phyloP scores from a whole-genome alignment of 2,797 vertebrate species.

The Dermochelys coriacea region DNA sequence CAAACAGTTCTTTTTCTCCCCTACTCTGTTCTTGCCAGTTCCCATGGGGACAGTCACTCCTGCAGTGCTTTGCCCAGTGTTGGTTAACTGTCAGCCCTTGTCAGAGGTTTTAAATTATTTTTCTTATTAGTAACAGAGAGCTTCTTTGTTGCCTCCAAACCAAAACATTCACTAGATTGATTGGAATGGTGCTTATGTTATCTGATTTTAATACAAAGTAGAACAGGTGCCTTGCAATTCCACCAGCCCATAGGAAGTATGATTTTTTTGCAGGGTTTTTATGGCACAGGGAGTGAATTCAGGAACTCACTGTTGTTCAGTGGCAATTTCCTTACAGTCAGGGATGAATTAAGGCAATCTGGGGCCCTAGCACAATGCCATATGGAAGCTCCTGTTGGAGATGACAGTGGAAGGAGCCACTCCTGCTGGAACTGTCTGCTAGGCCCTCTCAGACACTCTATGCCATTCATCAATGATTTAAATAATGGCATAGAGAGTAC shows the following conservation, averaged over 20 bases:
- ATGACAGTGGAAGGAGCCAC: neutral
- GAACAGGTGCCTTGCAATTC: neutral
- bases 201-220: neutral
- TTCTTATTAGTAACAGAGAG: constrained; percentile 50
- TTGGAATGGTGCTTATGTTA: neutral
- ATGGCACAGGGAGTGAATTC: neutral
- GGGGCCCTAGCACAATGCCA: neutral
- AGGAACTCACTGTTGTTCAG: neutral
- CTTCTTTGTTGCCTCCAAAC: constrained; percentile 34
- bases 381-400: neutral
- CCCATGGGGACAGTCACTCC: constrained; percentile 66
- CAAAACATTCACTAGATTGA: neutral
- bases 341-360: accelerated
- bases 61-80: constrained; percentile 42
- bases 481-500: too few relatives aligned
- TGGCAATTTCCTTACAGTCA: neutral
- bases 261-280: neutral
- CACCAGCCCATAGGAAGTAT: neutral
- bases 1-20: constrained; percentile 67
- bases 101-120: constrained; percentile 47
- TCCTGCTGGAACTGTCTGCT: neutral
- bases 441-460: too few relatives aligned
- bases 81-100: constrained; percentile 55
- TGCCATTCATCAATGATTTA: too few relatives aligned
- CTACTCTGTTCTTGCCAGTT: constrained; percentile 47